Conservation (phyloP, 2,113 vertebrate genomes). For the Calidris pygmaea region DNA sequence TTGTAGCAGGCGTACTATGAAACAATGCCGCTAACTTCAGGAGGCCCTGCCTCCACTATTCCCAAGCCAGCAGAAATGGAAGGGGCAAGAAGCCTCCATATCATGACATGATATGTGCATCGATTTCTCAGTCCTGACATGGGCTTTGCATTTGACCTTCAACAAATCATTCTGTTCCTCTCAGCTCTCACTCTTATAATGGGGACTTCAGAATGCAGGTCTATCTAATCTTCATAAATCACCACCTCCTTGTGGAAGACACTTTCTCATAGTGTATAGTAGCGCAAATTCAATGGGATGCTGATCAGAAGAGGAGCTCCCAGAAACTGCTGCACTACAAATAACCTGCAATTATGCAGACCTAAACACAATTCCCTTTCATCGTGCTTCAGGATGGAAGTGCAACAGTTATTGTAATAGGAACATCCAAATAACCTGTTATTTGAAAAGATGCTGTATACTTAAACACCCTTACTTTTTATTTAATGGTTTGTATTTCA, state of each 20-base stretch:
- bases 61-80: not conserved
- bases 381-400: not conserved
- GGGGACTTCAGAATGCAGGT: not conserved
- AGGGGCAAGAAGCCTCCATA: not conserved
- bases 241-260: not conserved
- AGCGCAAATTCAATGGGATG: not conserved
- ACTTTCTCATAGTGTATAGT: not conserved
- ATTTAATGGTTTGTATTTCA: not conserved
- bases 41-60: not conserved
- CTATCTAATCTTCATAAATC: conserved; percentile 5
- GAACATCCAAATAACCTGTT: not conserved
- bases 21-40: not conserved
- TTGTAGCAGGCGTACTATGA: not conserved
- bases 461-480: not conserved
- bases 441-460: not conserved
- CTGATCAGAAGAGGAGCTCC: not conserved
- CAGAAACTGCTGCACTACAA: not conserved
- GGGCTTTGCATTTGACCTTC: conserved; percentile 21
- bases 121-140: not conserved
- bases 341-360: not conserved
- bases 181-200: not conserved
- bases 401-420: not conserved
- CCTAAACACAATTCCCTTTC: not conserved
- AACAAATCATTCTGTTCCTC: not conserved
- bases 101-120: not conserved